phyloP scores from a whole-genome alignment of 1,140 invertebrate species.

The Asobara japonica region DNA sequence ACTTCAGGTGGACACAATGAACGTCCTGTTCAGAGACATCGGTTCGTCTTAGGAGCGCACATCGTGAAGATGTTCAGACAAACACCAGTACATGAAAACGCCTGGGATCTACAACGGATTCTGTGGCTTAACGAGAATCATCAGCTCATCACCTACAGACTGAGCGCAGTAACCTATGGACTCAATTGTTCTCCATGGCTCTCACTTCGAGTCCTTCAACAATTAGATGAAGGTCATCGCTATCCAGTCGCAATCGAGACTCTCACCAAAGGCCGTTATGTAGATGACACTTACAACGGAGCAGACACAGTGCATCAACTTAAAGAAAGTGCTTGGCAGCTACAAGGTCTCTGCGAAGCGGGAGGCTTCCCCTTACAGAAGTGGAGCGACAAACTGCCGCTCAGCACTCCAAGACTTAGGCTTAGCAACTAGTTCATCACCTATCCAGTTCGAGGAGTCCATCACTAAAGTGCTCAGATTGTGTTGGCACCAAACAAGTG shows the following conservation, averaged over 20 bases:
- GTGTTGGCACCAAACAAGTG: not conserved
- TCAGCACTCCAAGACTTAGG: not conserved
- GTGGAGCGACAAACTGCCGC: constrained; percentile 27
- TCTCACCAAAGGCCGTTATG: too few relatives aligned
- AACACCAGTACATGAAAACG: constrained; percentile 41
- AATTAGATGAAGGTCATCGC: constrained; percentile 44
- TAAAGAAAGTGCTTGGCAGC: not conserved
- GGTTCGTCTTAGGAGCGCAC: constrained; percentile 43
- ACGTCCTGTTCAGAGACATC: constrained; percentile 6
- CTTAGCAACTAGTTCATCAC: not conserved
- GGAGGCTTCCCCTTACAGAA: too few relatives aligned
- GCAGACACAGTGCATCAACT: not conserved
- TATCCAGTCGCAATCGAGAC: constrained; percentile 26
- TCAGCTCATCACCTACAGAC: constrained; percentile 31
- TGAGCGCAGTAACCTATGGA: constrained; percentile 52
- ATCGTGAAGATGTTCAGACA: constrained; percentile 55
- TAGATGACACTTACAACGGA: not conserved
- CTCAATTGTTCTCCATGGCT: too few relatives aligned
- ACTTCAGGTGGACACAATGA: not conserved
- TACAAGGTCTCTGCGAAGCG: too few relatives aligned
- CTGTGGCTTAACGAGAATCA: constrained; percentile 44
- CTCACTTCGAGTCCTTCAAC: constrained; percentile 45
- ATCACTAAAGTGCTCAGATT: too few relatives aligned
- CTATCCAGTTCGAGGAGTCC: not conserved
- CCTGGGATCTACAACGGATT: constrained; percentile 50